These are phyloP conservation scores for Nasonovia ribisnigri DNA, from an alignment of 2,888 invertebrate genomes.

Conservation along the genomic window DNA sequence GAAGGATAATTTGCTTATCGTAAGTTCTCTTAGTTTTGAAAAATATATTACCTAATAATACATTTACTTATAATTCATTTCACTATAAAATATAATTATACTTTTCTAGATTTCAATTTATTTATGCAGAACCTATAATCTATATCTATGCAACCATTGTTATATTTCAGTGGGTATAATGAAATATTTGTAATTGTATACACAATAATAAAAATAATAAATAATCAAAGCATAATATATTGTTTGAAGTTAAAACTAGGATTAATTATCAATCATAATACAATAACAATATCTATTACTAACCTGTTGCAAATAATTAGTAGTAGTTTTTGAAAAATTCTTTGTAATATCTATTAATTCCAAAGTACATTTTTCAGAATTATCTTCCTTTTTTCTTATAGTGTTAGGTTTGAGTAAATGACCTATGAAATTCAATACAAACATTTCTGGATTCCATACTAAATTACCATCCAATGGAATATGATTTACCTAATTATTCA, in stretches of 20 bases:
- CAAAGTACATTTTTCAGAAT: slow-evolving; percentile 40
- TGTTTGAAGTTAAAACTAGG: neutral
- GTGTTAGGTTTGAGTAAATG: slow-evolving; percentile 53
- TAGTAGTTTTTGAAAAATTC: slow-evolving; percentile 42
- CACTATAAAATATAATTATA: too few species aligned
- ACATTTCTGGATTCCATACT: slow-evolving; percentile 60
- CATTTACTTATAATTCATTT: too few species aligned
- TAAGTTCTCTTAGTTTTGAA: too few species aligned
- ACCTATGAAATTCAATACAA: slow-evolving; percentile 56
- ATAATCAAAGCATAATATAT: neutral
- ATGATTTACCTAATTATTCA: slow-evolving; percentile 51
- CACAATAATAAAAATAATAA: neutral
- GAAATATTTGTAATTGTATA: neutral
- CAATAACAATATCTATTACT: neutral
- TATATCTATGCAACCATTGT: neutral
- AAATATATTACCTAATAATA: too few species aligned
- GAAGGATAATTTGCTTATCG: too few species aligned
- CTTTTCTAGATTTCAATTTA: neutral
- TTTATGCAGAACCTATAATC: neutral
- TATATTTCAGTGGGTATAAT: neutral
- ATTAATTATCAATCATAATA: neutral
- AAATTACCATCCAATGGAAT: slow-evolving; percentile 58
- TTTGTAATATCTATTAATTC: slow-evolving; percentile 52
- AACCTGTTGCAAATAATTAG: slow-evolving; percentile 47
- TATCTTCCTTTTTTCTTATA: slow-evolving; percentile 21